phyloP scores from a whole-genome alignment of 2,797 vertebrate species.

The Crenuchus spilurus region DNA sequence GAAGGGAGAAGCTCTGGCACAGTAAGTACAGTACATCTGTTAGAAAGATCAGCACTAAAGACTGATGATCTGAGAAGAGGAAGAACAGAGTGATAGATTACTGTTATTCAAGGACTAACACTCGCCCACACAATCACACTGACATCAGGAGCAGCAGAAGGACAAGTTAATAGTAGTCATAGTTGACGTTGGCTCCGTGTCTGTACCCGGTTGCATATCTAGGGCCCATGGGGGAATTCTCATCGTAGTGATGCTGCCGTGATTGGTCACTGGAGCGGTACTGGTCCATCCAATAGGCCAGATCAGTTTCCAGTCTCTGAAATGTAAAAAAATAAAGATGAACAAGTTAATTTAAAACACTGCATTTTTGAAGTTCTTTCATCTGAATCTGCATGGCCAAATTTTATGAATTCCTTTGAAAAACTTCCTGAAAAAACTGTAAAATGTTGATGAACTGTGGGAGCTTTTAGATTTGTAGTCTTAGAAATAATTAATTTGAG shows the following conservation, averaged over 20 bases:
- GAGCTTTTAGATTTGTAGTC: too few relatives aligned
- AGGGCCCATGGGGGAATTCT: conserved; percentile 86
- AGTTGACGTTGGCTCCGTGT: conserved; percentile 90
- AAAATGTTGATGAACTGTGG: too few relatives aligned
- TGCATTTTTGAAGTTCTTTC: too few relatives aligned
- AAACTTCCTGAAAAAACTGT: too few relatives aligned
- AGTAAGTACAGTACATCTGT: too few relatives aligned
- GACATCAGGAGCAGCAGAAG: not conserved
- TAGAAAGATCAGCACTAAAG: too few relatives aligned
- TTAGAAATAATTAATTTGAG: too few relatives aligned
- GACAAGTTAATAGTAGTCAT: conserved; percentile 86
- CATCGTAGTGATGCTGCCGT: conserved; percentile 91
- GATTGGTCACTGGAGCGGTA: conserved; percentile 80
- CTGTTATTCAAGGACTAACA: not conserved
- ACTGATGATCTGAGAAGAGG: not conserved
- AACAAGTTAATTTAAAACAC: too few relatives aligned
- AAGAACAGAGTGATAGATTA: not conserved
- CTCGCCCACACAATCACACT: not conserved
- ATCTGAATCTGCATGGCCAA: not conserved
- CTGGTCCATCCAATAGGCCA: conserved; percentile 89
- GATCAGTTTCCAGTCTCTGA: conserved; percentile 92
- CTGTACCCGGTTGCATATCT: conserved; percentile 76
- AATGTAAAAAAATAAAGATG: not conserved
- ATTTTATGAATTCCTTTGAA: too few relatives aligned
- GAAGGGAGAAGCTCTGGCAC: too few relatives aligned